Evolutionary conservation across 2,797 vertebrate genomes (phyloP).

Genomic region (Myotis findleyi): DNA sequence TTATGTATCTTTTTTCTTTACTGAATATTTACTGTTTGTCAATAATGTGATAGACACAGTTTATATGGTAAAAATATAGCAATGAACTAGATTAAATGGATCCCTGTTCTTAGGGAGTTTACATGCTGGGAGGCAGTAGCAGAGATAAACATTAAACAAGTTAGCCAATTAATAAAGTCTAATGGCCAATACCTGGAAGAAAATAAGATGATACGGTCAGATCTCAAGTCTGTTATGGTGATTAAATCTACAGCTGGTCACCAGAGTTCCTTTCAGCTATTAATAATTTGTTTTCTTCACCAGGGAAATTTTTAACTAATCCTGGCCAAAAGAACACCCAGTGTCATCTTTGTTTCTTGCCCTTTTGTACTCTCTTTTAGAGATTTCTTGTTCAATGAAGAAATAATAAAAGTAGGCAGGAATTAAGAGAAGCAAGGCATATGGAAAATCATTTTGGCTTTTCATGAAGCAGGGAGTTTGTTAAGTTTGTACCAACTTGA

Average conservation of each 20-base stretch:
- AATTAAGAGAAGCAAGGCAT: not conserved
- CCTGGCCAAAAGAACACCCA: not conserved
- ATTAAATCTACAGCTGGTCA: not conserved
- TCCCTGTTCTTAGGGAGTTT: not conserved
- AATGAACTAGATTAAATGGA: not conserved
- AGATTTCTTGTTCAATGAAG: not conserved
- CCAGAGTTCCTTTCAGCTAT: not conserved
- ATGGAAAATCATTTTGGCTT: slow-evolving; percentile 14
- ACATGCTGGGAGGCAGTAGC: not conserved
- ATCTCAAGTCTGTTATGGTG: not conserved
- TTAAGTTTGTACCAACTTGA: not conserved
- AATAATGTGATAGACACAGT: not conserved
- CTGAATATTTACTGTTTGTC: not conserved
- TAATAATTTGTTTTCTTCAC: not conserved
- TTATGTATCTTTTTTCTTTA: not conserved
- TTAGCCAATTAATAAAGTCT: not conserved
- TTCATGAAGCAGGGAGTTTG: not conserved
- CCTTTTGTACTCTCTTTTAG: not conserved
- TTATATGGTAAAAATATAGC: not conserved
- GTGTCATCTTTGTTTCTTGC: slow-evolving; percentile 2
- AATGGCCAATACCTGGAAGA: not conserved
- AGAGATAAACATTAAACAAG: not conserved
- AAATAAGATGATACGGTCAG: not conserved
- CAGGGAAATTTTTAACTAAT: not conserved
- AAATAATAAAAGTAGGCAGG: not conserved